Evolutionary conservation across 2,113 vertebrate species (phyloP), one percentile per base, ranked within the genome.

Genomic region (Ascaphus truei): DNA sequence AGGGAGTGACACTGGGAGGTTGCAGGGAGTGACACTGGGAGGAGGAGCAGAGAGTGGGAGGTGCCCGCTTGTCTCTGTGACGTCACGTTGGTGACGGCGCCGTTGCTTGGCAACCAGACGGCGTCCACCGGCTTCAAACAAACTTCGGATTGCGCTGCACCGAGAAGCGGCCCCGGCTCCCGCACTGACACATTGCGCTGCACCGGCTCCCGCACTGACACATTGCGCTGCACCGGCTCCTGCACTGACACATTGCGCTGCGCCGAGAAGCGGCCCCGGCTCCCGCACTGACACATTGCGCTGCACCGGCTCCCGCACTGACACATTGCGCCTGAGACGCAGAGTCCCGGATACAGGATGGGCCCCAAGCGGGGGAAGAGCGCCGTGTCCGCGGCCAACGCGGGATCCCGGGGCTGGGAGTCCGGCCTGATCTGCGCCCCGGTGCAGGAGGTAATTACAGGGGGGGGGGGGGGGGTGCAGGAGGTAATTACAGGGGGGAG

Each of bases 361-460:
- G n/a, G 20, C 10, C 47, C 62, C 8, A 64, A 64, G 33, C 15
- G 62, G 26, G 5, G 5, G 1, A 64, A 52, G 48, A 52, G 31
- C 23, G 20, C 31, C 1, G 29, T 6, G 47, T 12, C 45, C 22
- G 3, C 30, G 18, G 22, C n/a, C 8, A 31, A 5, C 13, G 15
- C 23, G 1, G 22, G 15, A 6, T 2, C 22, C 23, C 47, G 62
- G 23, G 3, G 11, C 62, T 64, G 62, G 62, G 62, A 64, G 47
- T 25, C 30, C 31, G 62, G 15, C 4, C 62, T 64, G 20, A 39
- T 64, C 47, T 23, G 13, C 31, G 29, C 47, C 31, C 18, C 20
- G 13, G 47, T 64, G 47, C 13, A 64, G 22, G 47, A 64, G 62
- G 62, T 64, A n/a, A n/a, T n/a, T n/a, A n/a, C n/a, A 48, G 5